phyloP scores from a whole-genome alignment of 2,113 vertebrate species.

The Mustela nigripes region DNA sequence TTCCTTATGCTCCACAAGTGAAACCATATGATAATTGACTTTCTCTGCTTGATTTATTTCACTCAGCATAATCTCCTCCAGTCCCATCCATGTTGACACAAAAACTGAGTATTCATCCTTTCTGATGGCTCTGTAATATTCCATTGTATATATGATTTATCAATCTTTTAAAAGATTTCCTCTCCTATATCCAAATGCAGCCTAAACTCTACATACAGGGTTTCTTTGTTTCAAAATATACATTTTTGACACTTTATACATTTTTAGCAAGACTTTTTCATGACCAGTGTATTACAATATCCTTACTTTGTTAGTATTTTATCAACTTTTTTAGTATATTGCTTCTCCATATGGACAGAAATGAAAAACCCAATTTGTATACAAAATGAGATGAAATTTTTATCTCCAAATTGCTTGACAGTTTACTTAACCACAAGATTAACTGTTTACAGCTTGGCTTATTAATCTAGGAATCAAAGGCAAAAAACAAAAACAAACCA shows the following conservation, averaged over 20 bases:
- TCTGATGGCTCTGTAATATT: too few species aligned
- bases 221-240: background rate
- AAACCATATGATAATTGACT: too few species aligned
- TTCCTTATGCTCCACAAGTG: too few species aligned
- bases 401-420: constrained; percentile 7
- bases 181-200: background rate
- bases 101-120: too few species aligned
- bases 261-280: background rate
- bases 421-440: background rate
- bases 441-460: constrained; percentile 8
- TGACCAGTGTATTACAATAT: constrained; percentile 13
- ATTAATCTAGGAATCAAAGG: constrained; percentile 30
- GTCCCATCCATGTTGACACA: too few species aligned
- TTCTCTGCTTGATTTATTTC: too few species aligned
- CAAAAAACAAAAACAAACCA: background rate
- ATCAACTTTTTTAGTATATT: constrained; percentile 6
- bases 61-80: too few species aligned
- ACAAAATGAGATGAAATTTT: constrained; percentile 47
- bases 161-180: constrained; percentile 39
- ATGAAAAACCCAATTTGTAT: constrained; percentile 28
- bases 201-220: background rate
- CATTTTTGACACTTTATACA: background rate
- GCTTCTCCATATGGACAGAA: background rate
- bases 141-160: background rate
- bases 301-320: constrained; percentile 35